Base-by-base conservation (phyloP, 2,888 invertebrate genomes). In the Allophyes oxyacanthae region DNA sequence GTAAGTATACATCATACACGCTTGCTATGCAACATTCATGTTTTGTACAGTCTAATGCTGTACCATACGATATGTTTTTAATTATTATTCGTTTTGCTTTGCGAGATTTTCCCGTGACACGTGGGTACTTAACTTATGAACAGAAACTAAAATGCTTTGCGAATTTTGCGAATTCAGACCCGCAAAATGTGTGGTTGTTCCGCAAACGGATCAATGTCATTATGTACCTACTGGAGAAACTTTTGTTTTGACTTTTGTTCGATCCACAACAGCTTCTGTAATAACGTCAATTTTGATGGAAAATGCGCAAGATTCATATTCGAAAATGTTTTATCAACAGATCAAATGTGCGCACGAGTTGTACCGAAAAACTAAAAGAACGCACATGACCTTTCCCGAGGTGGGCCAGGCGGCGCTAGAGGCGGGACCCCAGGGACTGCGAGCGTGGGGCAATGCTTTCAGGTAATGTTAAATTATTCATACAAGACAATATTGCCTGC, bases 321-420 rank as follows among this genome's bases (percentile, higher is more conserved):
- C 6, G n/a, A 32, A 30, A 15, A 2, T n/a, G 34, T 30, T 54
- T 50, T 76, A 52, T 80, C 83, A 85, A 44, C 88, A 97, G 97
- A 96, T 97, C 14, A 96, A 97, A 94, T 97, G 97, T 84, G 97
- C 97, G 7, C 98, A 98, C 86, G 95, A 96, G 59, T 88, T 98
- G 48, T 98, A 98, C 81, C 95, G 95, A 81, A 96, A 96, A 86
- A 95, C 96, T 6, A 95, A 95, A 75, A 95, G 94, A 82, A 95
- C 96, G 5, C 90, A 95, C 55, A 97, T 99, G 96, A 97, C 96
- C 74, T 99, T 98, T 86, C 96, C 98, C 0, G 97, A 98, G 79
- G 97, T 98, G 0, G 97, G 97, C 1, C 97, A 98, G 87, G 95
- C 96, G 42, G 96, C 98, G 14, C 96, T 98, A 78, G 90, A 95